A percentile compares a stretch with the other conserved stretches of the same genome.
phyloP scores from a whole-genome alignment of 1,140 invertebrate species.

The Aphis craccivora region DNA sequence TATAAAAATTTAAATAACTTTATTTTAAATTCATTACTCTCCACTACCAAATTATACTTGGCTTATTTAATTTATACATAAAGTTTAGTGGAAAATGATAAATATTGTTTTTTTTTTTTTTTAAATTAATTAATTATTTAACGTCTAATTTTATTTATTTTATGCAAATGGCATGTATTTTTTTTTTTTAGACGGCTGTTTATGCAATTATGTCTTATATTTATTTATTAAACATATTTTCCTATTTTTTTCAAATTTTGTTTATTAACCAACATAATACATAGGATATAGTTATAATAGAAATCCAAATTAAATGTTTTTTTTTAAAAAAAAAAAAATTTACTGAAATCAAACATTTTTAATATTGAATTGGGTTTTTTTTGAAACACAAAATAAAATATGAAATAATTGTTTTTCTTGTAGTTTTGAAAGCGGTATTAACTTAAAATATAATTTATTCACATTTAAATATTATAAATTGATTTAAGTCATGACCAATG shows the following conservation, averaged over 20 bases:
- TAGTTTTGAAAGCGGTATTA: background rate
- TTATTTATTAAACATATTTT: constrained; percentile 56
- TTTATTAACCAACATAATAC: constrained; percentile 13
- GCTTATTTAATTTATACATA: constrained; percentile 29
- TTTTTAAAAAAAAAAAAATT: background rate
- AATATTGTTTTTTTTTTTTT: constrained; percentile 25
- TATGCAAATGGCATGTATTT: constrained; percentile 33
- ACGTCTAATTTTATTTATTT: constrained; percentile 37
- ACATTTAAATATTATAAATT: too few relatives aligned
- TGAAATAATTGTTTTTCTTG: background rate
- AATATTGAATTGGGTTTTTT: background rate
- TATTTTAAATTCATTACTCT: background rate
- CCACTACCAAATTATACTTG: constrained; percentile 13
- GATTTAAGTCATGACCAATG: background rate
- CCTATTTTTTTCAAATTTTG: constrained; percentile 51
- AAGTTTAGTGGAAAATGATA: constrained; percentile 24
- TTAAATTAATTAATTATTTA: constrained; percentile 34
- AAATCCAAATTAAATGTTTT: background rate
- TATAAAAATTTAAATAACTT: constrained; percentile 41
- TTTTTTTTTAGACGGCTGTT: constrained; percentile 45
- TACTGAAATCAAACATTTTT: background rate
- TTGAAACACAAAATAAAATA: background rate
- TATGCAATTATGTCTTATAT: constrained; percentile 36
- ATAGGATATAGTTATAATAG: background rate
- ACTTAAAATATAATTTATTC: background rate